A percentile compares a stretch with the other conserved stretches of the same genome.
Conservation (phyloP, 1,140 invertebrate species). For the Steinernema feltiae region DNA sequence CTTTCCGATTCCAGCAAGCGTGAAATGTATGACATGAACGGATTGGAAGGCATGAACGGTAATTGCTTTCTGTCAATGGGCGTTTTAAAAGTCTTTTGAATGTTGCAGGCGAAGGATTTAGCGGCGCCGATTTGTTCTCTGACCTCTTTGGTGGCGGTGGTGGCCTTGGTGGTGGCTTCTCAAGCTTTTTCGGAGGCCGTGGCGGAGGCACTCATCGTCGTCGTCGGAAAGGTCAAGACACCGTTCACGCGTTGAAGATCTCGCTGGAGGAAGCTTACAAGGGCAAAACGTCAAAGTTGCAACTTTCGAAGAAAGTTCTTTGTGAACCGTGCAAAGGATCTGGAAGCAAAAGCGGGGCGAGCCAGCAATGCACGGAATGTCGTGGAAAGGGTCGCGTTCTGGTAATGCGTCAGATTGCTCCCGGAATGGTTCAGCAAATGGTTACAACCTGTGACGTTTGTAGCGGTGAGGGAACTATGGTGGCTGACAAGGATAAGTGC, state of each 20-base stretch:
- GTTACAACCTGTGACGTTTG: slow-evolving; percentile 59
- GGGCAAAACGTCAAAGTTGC: slow-evolving; percentile 61
- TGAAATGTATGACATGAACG: slow-evolving; percentile 70
- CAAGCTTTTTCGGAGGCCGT: slow-evolving; percentile 33
- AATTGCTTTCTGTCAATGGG: not conserved
- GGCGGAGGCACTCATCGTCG: slow-evolving; percentile 18
- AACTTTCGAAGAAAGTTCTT: slow-evolving; percentile 60
- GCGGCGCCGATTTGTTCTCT: slow-evolving; percentile 36
- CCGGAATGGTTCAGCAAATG: slow-evolving; percentile 62
- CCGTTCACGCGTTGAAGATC: slow-evolving; percentile 57
- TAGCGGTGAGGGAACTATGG: slow-evolving; percentile 62
- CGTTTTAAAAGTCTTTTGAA: not conserved
- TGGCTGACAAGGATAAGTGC: slow-evolving; percentile 74
- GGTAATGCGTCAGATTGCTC: slow-evolving; percentile 59
- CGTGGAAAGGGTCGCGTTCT: slow-evolving; percentile 60
- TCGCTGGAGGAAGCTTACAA: slow-evolving; percentile 61
- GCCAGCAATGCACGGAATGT: slow-evolving; percentile 55
- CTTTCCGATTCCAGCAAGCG: slow-evolving; percentile 66
- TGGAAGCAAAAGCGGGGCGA: slow-evolving; percentile 58
- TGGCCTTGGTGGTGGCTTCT: slow-evolving; percentile 37
- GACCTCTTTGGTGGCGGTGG: slow-evolving; percentile 46
- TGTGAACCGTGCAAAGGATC: slow-evolving; percentile 61
- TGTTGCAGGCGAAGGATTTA: slow-evolving; percentile 38
- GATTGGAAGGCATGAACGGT: slow-evolving; percentile 72
- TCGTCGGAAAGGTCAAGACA: slow-evolving; percentile 50